These are phyloP conservation scores for Agrilus mali DNA, from an alignment of 2,888 invertebrate genomes.

Conservation along the genomic window DNA sequence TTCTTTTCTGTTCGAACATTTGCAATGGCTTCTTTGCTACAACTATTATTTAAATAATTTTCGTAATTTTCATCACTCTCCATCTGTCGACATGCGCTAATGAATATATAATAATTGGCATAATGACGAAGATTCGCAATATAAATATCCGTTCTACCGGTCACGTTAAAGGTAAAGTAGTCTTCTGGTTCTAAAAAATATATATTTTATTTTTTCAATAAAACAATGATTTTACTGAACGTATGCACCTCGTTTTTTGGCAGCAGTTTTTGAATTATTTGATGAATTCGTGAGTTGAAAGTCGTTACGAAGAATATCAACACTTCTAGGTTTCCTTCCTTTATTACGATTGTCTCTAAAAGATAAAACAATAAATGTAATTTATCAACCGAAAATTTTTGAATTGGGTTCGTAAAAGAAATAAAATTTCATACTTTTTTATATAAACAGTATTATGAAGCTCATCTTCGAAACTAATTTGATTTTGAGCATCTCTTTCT, in stretches of 20 bases:
- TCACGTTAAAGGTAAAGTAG: slow-evolving; percentile 20
- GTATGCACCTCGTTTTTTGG: neutral
- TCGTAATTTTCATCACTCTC: slow-evolving; percentile 31
- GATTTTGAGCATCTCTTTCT: slow-evolving; percentile 47
- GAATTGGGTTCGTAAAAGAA: neutral
- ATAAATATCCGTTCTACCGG: slow-evolving; percentile 35
- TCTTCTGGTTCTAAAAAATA: slow-evolving; percentile 4
- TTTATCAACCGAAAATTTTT: neutral
- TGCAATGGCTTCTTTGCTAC: slow-evolving; percentile 12
- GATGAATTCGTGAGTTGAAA: no score
- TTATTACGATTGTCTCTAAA: no score
- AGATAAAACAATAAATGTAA: neutral
- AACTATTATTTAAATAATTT: slow-evolving; percentile 4
- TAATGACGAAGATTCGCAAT: slow-evolving; percentile 61
- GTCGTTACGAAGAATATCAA: no score
- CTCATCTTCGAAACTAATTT: slow-evolving; percentile 66
- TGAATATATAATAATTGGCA: slow-evolving; percentile 59
- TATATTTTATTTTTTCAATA: neutral
- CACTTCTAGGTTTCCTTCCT: no score
- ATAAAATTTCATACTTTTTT: slow-evolving; percentile 27
- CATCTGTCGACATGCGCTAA: slow-evolving; percentile 64
- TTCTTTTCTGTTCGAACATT: slow-evolving; percentile 17
- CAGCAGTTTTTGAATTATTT: no score
- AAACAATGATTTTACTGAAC: neutral
- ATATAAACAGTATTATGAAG: slow-evolving; percentile 65